These are phyloP conservation scores for Channallabes apus DNA, from an alignment of 2,797 vertebrate species.

Conservation along the genomic window DNA sequence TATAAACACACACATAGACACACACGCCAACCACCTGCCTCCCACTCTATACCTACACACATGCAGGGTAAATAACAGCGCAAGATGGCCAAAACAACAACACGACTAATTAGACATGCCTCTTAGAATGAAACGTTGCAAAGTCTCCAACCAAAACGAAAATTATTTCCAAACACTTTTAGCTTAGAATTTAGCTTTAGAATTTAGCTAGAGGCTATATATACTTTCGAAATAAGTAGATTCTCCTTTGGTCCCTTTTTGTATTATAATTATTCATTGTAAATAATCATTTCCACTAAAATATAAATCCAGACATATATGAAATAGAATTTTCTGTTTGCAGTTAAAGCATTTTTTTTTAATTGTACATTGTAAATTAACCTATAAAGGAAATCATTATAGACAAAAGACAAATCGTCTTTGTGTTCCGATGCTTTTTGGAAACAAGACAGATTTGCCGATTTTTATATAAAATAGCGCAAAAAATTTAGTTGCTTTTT, in stretches of 20 bases:
- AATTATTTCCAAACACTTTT: neutral
- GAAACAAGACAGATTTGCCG: neutral
- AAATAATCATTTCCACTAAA: neutral
- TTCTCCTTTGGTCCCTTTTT: neutral
- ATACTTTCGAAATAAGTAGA: neutral
- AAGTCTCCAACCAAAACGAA: neutral
- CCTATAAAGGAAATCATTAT: neutral
- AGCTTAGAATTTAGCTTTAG: too few relatives aligned
- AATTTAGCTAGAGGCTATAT: neutral
- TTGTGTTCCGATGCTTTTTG: neutral
- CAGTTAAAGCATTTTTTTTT: too few relatives aligned
- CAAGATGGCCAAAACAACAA: neutral
- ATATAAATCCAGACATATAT: neutral
- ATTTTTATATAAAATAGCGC: neutral
- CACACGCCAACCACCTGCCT: slow-evolving; percentile 59
- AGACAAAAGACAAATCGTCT: neutral
- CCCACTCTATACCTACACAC: slow-evolving; percentile 47
- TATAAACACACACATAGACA: slow-evolving; percentile 46
- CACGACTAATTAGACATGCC: neutral
- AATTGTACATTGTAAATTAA: too few relatives aligned
- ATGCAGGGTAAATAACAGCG: slow-evolving; percentile 38
- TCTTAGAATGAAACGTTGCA: neutral
- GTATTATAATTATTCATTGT: neutral
- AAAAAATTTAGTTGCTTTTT: neutral
- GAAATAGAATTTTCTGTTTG: neutral